Evolutionary conservation across 2,797 vertebrate species (phyloP), one percentile per base, ranked within the genome.

Genomic region (Fistularia tabacaria): DNA sequence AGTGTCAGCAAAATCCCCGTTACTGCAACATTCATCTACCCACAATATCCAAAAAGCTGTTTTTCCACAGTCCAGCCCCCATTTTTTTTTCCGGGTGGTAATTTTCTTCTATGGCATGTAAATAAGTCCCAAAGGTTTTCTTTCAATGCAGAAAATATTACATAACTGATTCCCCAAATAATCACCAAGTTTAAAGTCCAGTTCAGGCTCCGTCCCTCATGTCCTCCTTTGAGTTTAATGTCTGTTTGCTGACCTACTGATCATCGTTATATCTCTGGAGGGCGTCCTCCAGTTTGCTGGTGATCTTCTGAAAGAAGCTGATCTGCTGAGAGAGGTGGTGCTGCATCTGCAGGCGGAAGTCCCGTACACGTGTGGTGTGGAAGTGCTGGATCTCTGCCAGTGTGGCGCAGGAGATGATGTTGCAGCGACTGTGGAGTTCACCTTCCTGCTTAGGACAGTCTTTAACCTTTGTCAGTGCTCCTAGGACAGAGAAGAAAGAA

Each of bases 301-400:
- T 96, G 84, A 99, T 95, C 92, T 94, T 98, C 85, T 97, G 95
- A 85, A 95, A 99, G 92, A 99, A 99, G 62, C 88, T 73, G 84
- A 99, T 98, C 88, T 99, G 97, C 82, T 97, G 92, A 51, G 89
- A 91, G 72, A 99, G 91, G 90, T 96, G 96, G 86, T 97, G 93
- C 75, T 99, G 97, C 96, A 98, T 97, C 84, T 98, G 95, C 39
- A 88, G 90, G 79, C 92, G 94, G 84, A 98, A 98, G 90, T 99
- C 96, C 51, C 94, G 91, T 71, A 98, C 95, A 3, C 97, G 92
- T 1, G 94, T 95, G 77, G 93, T 93, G 84, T 99, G 96, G 87
- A 98, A 99, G 83, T 99, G 94, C 80, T 99, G 95, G 76, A 98
- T 97, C 91, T 99, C 97, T 0, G 97, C 96, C 66, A 98, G 85